Evolutionary conservation across 2,113 vertebrate genomes (phyloP).

Genomic region (Psilopsiagon aurifrons): DNA sequence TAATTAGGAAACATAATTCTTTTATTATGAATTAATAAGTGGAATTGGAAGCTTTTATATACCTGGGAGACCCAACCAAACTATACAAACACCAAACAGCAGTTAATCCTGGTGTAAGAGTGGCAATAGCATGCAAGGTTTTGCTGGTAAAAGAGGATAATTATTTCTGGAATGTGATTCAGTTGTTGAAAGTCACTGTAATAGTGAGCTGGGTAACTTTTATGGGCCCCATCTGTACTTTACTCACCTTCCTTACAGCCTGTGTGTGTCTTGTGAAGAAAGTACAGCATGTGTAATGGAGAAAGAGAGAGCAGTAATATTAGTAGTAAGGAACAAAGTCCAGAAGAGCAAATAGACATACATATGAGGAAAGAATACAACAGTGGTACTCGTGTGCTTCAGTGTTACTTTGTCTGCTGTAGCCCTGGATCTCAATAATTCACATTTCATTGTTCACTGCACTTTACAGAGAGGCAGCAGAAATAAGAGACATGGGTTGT

Average conservation of each 20-base stretch:
- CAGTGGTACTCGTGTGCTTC: accelerated
- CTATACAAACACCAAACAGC: not conserved
- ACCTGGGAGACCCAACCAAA: not conserved
- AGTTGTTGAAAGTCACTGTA: not conserved
- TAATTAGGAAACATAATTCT: not conserved
- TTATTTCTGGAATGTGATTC: not conserved
- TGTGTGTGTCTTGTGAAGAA: not conserved
- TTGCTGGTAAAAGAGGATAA: not conserved
- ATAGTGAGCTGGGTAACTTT: not conserved
- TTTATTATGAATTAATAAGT: not conserved
- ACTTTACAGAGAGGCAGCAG: not conserved
- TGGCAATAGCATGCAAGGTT: not conserved
- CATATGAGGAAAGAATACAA: not conserved
- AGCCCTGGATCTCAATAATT: not conserved
- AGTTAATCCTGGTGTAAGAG: not conserved
- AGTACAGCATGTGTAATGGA: not conserved
- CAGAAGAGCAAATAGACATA: not conserved
- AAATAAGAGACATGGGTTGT: not conserved
- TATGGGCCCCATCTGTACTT: not conserved
- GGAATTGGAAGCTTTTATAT: not conserved
- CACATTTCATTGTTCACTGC: not conserved
- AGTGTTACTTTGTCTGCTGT: not conserved
- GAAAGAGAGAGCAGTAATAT: not conserved
- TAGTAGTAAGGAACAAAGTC: not conserved
- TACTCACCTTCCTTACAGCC: not conserved